These are phyloP conservation scores for Manacus vitellinus DNA, from an alignment of 2,113 vertebrate genomes.

Conservation along the genomic window DNA sequence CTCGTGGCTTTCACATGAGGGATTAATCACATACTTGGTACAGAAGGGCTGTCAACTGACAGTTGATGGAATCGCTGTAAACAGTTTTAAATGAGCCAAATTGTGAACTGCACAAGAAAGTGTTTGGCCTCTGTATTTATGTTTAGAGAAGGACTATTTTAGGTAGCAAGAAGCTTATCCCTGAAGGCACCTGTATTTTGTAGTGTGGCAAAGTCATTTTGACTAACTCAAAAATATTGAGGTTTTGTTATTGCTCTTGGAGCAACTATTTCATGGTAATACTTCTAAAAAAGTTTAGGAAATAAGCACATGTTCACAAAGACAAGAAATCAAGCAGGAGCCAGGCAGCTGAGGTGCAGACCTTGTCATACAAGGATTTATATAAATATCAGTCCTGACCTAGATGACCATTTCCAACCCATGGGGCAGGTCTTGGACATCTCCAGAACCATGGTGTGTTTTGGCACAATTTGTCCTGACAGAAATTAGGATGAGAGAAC, in stretches of 20 bases:
- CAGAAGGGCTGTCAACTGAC: background rate
- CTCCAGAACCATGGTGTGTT: background rate
- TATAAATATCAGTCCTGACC: background rate
- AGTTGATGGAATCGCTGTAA: slow-evolving; percentile 5
- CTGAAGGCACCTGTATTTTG: background rate
- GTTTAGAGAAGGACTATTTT: background rate
- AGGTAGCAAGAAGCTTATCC: background rate
- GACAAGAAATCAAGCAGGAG: background rate
- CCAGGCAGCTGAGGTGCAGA: background rate
- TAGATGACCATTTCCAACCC: background rate
- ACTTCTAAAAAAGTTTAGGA: background rate
- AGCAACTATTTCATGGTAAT: background rate
- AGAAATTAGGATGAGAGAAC: background rate
- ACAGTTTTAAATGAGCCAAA: background rate
- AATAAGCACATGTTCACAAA: background rate
- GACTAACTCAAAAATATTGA: background rate
- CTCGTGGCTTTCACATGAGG: background rate
- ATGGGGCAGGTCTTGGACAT: background rate
- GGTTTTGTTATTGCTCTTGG: background rate
- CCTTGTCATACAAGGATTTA: background rate
- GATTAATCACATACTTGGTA: background rate
- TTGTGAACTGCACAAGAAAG: background rate
- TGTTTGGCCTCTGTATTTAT: background rate
- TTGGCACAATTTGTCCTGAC: background rate
- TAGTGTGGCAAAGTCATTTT: background rate